phyloP scores from a whole-genome alignment of 2,113 vertebrate genomes.

The Syngnathus floridae region DNA sequence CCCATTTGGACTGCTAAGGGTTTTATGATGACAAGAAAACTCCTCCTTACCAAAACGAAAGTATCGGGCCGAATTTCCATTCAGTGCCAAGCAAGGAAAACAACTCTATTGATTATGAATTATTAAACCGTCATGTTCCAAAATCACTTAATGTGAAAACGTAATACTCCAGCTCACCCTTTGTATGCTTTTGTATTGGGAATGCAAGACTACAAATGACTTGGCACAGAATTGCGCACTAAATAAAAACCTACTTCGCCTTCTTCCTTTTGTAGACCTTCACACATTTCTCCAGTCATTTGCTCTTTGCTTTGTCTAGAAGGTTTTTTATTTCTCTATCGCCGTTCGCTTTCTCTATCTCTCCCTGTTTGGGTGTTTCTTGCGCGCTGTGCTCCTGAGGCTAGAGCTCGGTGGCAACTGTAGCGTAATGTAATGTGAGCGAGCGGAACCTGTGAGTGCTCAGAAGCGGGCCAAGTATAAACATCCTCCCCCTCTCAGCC shows the following conservation, averaged over 20 bases:
- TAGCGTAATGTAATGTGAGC: slow-evolving; percentile 65
- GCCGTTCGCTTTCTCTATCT: neutral
- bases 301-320: slow-evolving; percentile 11
- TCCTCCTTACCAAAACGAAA: neutral
- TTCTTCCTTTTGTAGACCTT: slow-evolving; percentile 14
- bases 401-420: slow-evolving; percentile 55
- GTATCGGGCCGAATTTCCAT: neutral
- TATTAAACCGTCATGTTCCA: neutral
- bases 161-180: neutral
- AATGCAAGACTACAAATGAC: neutral
- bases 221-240: no score
- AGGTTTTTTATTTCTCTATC: slow-evolving; percentile 9
- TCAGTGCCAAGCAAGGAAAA: neutral
- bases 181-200: neutral
- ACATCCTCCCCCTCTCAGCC: slow-evolving; percentile 42
- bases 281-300: slow-evolving; percentile 7
- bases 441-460: slow-evolving; percentile 61
- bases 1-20: neutral
- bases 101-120: neutral
- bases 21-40: neutral
- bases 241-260: slow-evolving; percentile 26
- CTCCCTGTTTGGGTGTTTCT: slow-evolving; percentile 36
- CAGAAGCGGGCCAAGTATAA: slow-evolving; percentile 49
- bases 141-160: slow-evolving; percentile 3
- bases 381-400: slow-evolving; percentile 47